Conservation (phyloP, 2,113 vertebrate species). For the Casuarius casuarius region DNA sequence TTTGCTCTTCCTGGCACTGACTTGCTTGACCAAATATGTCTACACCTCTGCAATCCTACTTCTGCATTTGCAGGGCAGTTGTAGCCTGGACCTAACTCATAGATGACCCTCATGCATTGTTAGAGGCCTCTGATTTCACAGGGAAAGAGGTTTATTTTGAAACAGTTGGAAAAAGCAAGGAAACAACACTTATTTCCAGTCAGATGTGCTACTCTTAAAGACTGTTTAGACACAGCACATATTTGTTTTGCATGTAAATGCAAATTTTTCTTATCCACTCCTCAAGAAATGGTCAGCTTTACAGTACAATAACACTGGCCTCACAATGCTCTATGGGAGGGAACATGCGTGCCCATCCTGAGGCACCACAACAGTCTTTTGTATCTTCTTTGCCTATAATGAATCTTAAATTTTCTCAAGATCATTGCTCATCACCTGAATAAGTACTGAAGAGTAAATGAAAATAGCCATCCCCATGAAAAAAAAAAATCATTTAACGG, state of each 20-base stretch:
- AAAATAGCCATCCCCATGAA: constrained; percentile 67
- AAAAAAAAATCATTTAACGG: constrained; percentile 70
- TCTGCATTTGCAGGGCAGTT: not conserved
- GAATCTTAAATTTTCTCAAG: constrained; percentile 34
- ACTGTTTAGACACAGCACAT: not conserved
- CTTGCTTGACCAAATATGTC: not conserved
- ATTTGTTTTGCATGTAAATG: not conserved
- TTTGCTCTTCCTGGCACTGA: not conserved
- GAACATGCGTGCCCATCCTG: not conserved
- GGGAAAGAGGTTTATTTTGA: not conserved
- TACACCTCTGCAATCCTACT: not conserved
- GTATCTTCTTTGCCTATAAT: not conserved
- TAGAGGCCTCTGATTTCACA: not conserved
- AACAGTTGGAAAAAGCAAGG: not conserved
- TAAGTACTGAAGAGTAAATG: constrained; percentile 64
- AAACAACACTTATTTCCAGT: not conserved
- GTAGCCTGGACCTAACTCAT: not conserved
- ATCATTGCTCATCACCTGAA: constrained; percentile 56
- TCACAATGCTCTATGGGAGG: not conserved
- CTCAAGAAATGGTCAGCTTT: not conserved
- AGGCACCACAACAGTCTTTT: not conserved
- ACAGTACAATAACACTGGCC: not conserved
- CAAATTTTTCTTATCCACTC: not conserved
- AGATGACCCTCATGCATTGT: not conserved
- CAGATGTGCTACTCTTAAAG: not conserved